phyloP scores from a whole-genome alignment of 2,888 invertebrate genomes.

The Scelioninae gen. 1 region DNA sequence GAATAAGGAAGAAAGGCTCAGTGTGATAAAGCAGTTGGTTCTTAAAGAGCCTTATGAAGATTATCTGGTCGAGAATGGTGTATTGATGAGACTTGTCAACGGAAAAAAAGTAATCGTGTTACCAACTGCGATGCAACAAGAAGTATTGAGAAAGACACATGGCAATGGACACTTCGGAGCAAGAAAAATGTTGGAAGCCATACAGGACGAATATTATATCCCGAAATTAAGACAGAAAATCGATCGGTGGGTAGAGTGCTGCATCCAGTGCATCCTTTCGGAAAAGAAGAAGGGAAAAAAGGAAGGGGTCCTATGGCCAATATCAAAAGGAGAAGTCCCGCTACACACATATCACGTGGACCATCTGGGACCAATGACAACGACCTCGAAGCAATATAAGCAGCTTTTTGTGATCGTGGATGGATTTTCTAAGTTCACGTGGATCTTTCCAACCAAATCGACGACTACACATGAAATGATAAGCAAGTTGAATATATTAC shows the following conservation, averaged over 20 bases:
- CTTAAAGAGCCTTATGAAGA: not conserved
- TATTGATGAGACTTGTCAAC: not conserved
- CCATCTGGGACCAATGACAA: not conserved
- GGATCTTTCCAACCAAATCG: not conserved
- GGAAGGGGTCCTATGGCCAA: not conserved
- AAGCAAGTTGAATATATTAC: not conserved
- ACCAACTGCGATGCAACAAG: not conserved
- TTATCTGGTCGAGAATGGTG: not conserved
- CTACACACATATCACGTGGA: not conserved
- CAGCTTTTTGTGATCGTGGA: not conserved
- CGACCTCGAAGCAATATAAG: not conserved
- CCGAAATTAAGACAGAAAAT: not conserved
- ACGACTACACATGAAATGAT: not conserved
- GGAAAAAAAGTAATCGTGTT: not conserved
- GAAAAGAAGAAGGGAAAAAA: slow-evolving; percentile 2
- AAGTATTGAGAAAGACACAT: not conserved
- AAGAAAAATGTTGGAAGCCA: not conserved
- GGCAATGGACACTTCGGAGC: not conserved
- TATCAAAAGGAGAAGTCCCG: not conserved
- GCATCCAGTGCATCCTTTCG: not conserved
- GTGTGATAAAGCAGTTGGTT: too few species aligned
- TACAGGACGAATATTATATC: not conserved
- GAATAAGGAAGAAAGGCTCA: too few species aligned
- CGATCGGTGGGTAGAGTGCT: not conserved
- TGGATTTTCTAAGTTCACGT: not conserved